Evolutionary conservation across 1,140 invertebrate species (phyloP).

Genomic region (Anadara kagoshimensis): DNA sequence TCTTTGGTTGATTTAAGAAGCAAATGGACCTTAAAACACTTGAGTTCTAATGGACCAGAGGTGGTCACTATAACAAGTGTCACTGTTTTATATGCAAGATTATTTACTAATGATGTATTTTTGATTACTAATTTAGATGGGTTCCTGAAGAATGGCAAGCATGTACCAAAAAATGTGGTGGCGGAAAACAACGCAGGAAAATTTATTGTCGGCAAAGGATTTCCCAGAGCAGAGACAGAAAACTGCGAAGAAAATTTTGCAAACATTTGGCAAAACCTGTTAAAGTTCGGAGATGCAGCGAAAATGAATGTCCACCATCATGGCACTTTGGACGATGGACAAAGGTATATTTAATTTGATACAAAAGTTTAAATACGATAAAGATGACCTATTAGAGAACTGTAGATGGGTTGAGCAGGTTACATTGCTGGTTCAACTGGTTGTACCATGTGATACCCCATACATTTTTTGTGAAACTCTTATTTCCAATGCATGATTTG

Average conservation of each 20-base stretch:
- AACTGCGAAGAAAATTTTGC: conserved; percentile 68
- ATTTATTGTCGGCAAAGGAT: conserved; percentile 64
- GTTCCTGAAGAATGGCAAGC: conserved; percentile 56
- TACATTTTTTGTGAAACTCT: no score
- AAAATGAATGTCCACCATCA: conserved; percentile 79
- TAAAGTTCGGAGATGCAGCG: conserved; percentile 78
- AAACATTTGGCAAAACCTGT: conserved; percentile 73
- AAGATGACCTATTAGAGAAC: no score
- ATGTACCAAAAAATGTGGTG: conserved; percentile 62
- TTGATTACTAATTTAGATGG: conserved; percentile 51
- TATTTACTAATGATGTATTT: not conserved
- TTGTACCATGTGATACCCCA: no score
- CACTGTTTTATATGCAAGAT: not conserved
- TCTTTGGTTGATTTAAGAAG: no score
- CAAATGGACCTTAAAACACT: no score
- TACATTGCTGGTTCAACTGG: no score
- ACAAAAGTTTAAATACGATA: no score
- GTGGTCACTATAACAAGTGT: conserved; percentile 49
- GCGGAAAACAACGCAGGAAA: conserved; percentile 59
- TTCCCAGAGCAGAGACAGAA: conserved; percentile 48
- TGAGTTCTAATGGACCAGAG: no score
- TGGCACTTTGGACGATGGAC: conserved; percentile 76
- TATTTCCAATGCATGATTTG: no score
- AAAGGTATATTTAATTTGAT: conserved; percentile 40
- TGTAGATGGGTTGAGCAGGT: no score